Base-by-base conservation (phyloP, 2,797 vertebrate species). In the Sarcoramphus papa region DNA sequence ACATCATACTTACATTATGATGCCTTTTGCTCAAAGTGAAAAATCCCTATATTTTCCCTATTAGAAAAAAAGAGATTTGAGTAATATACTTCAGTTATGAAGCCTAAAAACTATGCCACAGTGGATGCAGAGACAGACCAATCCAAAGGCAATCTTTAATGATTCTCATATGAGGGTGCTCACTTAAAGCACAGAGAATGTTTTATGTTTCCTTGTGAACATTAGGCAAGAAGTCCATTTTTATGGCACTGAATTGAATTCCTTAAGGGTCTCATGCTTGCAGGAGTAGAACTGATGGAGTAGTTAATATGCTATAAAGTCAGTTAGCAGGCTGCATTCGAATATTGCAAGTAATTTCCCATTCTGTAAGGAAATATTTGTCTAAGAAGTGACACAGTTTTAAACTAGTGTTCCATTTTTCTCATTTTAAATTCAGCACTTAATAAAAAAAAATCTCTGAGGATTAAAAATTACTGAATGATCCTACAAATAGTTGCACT, bases 291-390 rank as follows among this genome's bases (percentile, higher is more conserved):
- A 74, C 8, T 47, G 86, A 79, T 54, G 19, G n/a, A 93, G 28
- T 69, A 86, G 59, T 68, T 88, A 95, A 88, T 70, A 81, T 33
- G 22, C 45, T 75, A 48, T 33, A 79, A 86, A 65, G 35, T 84
- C 35, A 90, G 30, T 30, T 84, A 74, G 41, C 69, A 95, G 73
- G 65, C 24, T 62, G 10, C 31, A 75, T 47, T 84, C 1, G 19
- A 78, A 78, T 68, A 72, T 14, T 72, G 13, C 19, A 75, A 94
- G 27, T 48, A 9, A 88, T 68, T 87, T 94, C 24, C 53, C 33
- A 70, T 86, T 94, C 45, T 68, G 13, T 89, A 75, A 75, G 37
- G 41, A 92, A 96, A 72, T 77, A 75, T 72, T 92, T 97, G 60
- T 67, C 73, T 75, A 86, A 80, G 64, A 82, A 86, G 40, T 80